Base-by-base conservation (phyloP, 2,888 invertebrate species). In the Eupeodes latifasciatus region DNA sequence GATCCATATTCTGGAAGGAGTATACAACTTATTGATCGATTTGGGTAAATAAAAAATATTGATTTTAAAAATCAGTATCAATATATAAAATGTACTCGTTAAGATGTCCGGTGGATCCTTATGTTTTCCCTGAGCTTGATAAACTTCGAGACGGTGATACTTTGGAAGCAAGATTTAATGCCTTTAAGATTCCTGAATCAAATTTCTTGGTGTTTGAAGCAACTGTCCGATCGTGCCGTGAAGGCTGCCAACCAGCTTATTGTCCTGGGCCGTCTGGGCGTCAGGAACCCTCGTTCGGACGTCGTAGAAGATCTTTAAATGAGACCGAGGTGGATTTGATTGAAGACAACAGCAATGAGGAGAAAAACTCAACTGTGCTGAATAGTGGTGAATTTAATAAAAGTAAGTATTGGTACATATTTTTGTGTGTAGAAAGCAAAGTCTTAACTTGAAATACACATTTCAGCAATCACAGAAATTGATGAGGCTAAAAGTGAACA, bases 171-270 rank as follows among this genome's bases (percentile, higher is more conserved):
- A 95, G 98, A 91, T 98, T 98, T 93, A 98, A 98, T 93, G 98
- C 98, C 0, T 98, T 98, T 92, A 98, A 98, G 94, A 98, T 98
- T 90, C 98, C 98, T 0, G 98, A 98, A 94, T 98, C 98, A 0
- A 98, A 98, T 93, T 98, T 98, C 94, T 94, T 98, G 90, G 97
- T 98, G 0, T 98, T 98, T 91, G 98, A 98, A 94, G 98, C 98
- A 0, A 98, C 97, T 0, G 98, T 98, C 0, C 94, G 97, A 80
- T 97, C 98, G 0, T 98, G 98, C 91, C 94, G 97, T 59, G 97
- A 98, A 71, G 97, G 98, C 9, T 98, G 98, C 91, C 97, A 98
- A 92, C 98, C 98, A 64, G 98, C 98, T 11, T 97, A 97, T 91
- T 98, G 98, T 91, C 96, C 96, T 40, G 96, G 96, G 44, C 96